Evolutionary conservation across 2,113 vertebrate species (phyloP), one percentile per base, ranked within the genome.

Genomic region (Platysternon megacephalum): DNA sequence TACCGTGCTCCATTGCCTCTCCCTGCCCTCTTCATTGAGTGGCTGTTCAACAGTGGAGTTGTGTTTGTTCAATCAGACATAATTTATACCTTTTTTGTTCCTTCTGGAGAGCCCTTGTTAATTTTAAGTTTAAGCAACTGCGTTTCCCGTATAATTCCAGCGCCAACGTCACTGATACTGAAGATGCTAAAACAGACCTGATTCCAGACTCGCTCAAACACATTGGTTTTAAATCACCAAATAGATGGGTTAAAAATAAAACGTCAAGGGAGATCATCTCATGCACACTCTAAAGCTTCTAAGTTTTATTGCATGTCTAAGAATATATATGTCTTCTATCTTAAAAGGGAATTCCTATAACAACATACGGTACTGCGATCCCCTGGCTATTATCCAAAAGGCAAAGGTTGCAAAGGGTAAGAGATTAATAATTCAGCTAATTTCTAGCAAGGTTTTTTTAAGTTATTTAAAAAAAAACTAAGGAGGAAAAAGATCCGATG

Each of bases 11-110:
- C 99, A 99, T 99, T 99, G 99, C 99, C 98, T 99, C 98, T 99
- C 98, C 99, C 99, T 99, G 99, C 99, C 99, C 99, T 99, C 99
- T 99, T 99, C 99, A 99, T 99, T 99, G 99, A 99, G 99, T 99
- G 99, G 99, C 99, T 99, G 99, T 98, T 99, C 98, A 98, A 99
- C 98, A 97, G 99, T 99, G 99, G 98, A 98, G 99, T 99, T 98
- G 97, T 99, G 98, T 99, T 99, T 98, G 98, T 99, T 99, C 98
- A 98, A 98, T 99, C 98, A 98, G 98, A 99, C 98, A 98, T 99
- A 99, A 99, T 99, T 99, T 99, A 99, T 99, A 98, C 99, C 98
- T 97, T 98, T 98, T 98, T 97, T 96, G 92, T 98, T 98, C 96
- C 96, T 98, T 97, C 96, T 92, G 88, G 95, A 97, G 97, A 96